Conservation (phyloP, 2,797 vertebrate genomes). For the Trematomus bernacchii region DNA sequence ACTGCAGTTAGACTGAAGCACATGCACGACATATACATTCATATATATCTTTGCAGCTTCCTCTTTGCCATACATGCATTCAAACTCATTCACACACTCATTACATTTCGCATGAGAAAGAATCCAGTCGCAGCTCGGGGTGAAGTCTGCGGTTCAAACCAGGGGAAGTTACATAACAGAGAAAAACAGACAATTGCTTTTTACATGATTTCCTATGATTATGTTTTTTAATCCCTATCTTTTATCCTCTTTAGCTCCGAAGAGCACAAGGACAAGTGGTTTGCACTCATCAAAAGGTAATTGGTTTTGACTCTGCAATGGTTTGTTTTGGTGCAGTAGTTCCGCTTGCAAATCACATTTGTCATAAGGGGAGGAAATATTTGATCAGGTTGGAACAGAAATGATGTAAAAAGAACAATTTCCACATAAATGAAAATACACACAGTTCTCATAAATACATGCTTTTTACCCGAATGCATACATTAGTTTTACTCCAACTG, state of each 20-base stretch:
- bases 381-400: background rate
- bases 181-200: conserved; percentile 20
- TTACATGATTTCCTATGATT: conserved; percentile 36
- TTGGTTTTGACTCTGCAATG: background rate
- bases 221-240: conserved; percentile 25
- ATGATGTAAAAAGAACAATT: background rate
- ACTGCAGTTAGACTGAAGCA: conserved; percentile 17
- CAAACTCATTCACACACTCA: background rate
- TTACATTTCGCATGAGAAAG: conserved; percentile 31
- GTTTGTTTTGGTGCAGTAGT: background rate
- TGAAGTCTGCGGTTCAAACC: conserved; percentile 26
- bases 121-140: conserved; percentile 40
- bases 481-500: background rate
- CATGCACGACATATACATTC: conserved; percentile 6
- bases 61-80: background rate
- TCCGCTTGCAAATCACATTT: conserved; percentile 11
- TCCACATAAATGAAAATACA: background rate
- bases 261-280: conserved; percentile 93
- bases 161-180: conserved; percentile 33
- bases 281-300: conserved; percentile 92
- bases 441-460: background rate
- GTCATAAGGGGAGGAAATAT: background rate
- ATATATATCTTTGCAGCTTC: conserved; percentile 27
- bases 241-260: conserved; percentile 83
- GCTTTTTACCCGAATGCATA: background rate